Evolutionary conservation across 1,140 invertebrate genomes (phyloP).

Genomic region (Lethocerus indicus): DNA sequence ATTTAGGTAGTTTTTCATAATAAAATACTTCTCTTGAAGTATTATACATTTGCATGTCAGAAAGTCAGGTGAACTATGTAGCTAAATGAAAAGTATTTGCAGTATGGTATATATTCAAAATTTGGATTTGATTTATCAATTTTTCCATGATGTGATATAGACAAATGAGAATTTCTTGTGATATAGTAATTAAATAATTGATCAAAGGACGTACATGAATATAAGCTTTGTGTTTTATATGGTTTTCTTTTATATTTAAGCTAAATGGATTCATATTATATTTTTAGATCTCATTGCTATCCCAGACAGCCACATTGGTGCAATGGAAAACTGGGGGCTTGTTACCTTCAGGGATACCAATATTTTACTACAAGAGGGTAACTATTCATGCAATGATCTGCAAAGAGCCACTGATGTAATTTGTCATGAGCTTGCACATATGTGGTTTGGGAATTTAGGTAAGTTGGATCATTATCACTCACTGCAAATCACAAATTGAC

Average conservation of each 20-base stretch:
- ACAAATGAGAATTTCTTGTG: too few species aligned
- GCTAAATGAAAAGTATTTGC: too few species aligned
- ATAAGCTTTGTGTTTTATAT: too few species aligned
- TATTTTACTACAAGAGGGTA: not conserved
- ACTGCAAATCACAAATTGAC: not conserved
- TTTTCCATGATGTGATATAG: too few species aligned
- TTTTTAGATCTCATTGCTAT: constrained; percentile 9
- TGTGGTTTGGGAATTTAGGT: constrained; percentile 76
- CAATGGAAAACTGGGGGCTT: constrained; percentile 10
- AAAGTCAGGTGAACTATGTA: too few species aligned
- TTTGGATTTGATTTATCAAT: too few species aligned
- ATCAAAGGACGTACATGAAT: too few species aligned
- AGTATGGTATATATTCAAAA: too few species aligned
- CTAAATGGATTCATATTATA: too few species aligned
- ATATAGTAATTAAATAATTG: too few species aligned
- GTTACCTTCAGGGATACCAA: constrained; percentile 2
- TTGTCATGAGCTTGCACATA: constrained; percentile 78
- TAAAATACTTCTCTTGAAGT: not conserved
- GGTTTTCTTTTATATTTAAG: too few species aligned
- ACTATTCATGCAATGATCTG: constrained; percentile 32
- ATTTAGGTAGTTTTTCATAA: not conserved
- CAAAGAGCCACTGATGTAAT: constrained; percentile 62
- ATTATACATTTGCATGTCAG: too few species aligned
- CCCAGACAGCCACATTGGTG: constrained; percentile 2
- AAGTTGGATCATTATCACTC: constrained; percentile 11